Percentiles rank a stretch among this genome's conserved stretches.
Conservation (phyloP, 2,113 vertebrate genomes). For the Paramormyrops kingsleyae region DNA sequence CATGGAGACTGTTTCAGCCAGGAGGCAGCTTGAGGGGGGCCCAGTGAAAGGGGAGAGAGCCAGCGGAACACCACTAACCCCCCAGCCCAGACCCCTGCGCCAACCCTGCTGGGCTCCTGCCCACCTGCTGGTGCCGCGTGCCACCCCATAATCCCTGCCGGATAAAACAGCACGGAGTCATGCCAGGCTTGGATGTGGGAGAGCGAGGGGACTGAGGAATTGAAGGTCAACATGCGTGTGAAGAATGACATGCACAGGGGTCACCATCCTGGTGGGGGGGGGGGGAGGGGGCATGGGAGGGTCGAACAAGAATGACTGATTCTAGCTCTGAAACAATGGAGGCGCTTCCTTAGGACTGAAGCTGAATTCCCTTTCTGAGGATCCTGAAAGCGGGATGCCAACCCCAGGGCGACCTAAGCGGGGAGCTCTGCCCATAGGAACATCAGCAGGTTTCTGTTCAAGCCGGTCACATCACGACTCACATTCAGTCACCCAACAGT, state of each 20-base stretch:
- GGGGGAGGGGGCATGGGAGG: not conserved
- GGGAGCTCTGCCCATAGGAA: not conserved
- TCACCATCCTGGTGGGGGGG: not conserved
- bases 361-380: not conserved
- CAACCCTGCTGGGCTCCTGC: not conserved
- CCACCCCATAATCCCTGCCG: conserved; percentile 6
- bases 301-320: not conserved
- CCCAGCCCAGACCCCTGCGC: not conserved
- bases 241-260: not conserved
- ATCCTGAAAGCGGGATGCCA: not conserved
- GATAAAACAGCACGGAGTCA: not conserved
- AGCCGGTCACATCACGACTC: not conserved
- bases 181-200: not conserved
- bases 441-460: not conserved
- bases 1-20: not conserved
- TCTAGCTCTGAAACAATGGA: not conserved
- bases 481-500: not conserved
- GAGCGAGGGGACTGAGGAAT: not conserved
- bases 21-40: not conserved
- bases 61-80: not conserved
- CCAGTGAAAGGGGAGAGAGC: not conserved
- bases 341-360: not conserved
- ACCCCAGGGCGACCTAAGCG: not conserved
- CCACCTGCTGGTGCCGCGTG: conserved; percentile 17
- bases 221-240: not conserved